Evolutionary conservation across 2,888 invertebrate species (phyloP).

Genomic region (Asteroscopus sphinx): DNA sequence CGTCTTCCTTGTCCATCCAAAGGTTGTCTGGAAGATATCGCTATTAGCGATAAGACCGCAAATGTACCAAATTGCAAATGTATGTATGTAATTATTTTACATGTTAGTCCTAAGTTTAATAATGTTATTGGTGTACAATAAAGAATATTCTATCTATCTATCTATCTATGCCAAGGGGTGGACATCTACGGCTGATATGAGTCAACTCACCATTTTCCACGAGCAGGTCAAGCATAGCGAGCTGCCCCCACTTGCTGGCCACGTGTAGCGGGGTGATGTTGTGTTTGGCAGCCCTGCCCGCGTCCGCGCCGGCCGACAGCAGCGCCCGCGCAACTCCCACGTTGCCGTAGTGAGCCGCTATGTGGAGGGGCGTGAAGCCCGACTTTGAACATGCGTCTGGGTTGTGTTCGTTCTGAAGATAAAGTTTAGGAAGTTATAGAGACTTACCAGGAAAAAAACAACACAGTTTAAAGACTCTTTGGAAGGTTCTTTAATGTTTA

Average conservation of each 20-base stretch:
- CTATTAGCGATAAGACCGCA: too few species aligned
- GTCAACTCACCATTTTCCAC: slow-evolving; percentile 91
- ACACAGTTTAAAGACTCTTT: not conserved
- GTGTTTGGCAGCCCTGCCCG: slow-evolving; percentile 98
- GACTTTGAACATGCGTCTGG: slow-evolving; percentile 99
- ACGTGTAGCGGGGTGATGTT: slow-evolving; percentile 99
- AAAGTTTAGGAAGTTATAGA: too few species aligned
- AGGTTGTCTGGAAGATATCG: too few species aligned
- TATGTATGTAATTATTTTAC: too few species aligned
- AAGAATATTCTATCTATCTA: too few species aligned
- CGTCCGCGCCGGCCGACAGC: slow-evolving; percentile 97
- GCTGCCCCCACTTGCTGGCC: slow-evolving; percentile 99
- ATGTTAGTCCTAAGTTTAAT: too few species aligned
- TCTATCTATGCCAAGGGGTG: too few species aligned
- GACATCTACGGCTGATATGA: not conserved
- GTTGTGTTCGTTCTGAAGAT: slow-evolving; percentile 96
- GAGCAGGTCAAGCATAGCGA: slow-evolving; percentile 96
- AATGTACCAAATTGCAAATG: too few species aligned
- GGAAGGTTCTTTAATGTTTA: too few species aligned
- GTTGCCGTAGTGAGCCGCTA: slow-evolving; percentile 99
- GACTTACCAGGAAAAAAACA: not conserved
- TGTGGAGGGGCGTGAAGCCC: slow-evolving; percentile 99
- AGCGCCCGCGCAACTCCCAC: slow-evolving; percentile 97
- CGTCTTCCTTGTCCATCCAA: too few species aligned
- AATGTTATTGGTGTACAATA: too few species aligned